Percentiles rank a stretch among this genome's conserved stretches.
phyloP scores from a whole-genome alignment of 2,888 invertebrate genomes.

The Pollenia amentaria region DNA sequence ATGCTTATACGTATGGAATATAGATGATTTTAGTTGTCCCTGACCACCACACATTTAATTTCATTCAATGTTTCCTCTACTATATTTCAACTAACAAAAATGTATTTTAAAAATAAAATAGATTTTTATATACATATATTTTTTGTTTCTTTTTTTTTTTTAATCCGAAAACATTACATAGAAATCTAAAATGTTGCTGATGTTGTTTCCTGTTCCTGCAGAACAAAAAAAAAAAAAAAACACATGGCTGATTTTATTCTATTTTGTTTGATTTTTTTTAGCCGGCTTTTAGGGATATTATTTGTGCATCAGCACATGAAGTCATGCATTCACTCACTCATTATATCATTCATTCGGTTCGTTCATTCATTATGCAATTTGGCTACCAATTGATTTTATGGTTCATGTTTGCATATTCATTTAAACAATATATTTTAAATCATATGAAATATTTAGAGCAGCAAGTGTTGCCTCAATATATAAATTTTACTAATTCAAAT shows the following conservation, averaged over 20 bases:
- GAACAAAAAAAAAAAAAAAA: constrained; percentile 25
- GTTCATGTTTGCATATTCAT: constrained; percentile 58
- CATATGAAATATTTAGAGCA: neutral
- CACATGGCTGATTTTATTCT: constrained; percentile 20
- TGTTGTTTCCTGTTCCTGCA: constrained; percentile 70
- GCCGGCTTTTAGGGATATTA: constrained; percentile 35
- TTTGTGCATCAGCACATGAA: constrained; percentile 8
- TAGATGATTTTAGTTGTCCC: constrained; percentile 64
- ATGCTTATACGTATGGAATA: constrained; percentile 17
- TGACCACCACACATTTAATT: constrained; percentile 76
- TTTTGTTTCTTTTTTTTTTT: constrained; percentile 12
- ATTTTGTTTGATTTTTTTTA: constrained; percentile 29
- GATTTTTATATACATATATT: constrained; percentile 44
- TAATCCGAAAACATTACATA: constrained; percentile 31
- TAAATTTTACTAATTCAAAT: too few species aligned
- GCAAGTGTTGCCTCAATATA: too few species aligned
- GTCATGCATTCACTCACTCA: constrained; percentile 45
- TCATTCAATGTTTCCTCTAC: constrained; percentile 64
- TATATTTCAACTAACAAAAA: constrained; percentile 30
- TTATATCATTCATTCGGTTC: constrained; percentile 62
- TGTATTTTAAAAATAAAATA: constrained; percentile 52
- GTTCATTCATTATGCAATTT: constrained; percentile 72
- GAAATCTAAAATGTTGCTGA: constrained; percentile 67
- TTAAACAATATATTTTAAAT: constrained; percentile 62
- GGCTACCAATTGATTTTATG: constrained; percentile 69